These are phyloP conservation scores for Anthoscopus minutus DNA, from an alignment of 2,113 vertebrate genomes.

Conservation along the genomic window DNA sequence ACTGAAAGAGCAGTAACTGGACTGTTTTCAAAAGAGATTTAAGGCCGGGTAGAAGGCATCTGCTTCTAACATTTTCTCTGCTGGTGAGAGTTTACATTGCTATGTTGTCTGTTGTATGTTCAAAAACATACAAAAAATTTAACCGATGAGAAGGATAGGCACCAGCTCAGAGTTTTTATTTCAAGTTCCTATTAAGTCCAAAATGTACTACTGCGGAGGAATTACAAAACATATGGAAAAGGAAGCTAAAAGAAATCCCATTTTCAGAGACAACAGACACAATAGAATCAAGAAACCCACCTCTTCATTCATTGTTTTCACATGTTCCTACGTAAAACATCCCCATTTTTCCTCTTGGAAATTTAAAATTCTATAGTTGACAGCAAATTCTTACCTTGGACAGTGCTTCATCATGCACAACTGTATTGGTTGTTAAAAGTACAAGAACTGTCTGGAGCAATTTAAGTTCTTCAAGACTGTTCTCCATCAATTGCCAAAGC, in stretches of 20 bases:
- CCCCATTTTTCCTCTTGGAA: background rate
- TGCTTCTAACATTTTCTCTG: background rate
- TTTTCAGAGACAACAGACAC: background rate
- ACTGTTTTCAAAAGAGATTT: background rate
- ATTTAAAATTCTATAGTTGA: background rate
- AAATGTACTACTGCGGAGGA: background rate
- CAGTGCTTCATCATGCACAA: conserved; percentile 93
- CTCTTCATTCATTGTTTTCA: background rate
- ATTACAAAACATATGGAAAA: background rate
- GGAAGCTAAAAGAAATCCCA: background rate
- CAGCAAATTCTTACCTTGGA: conserved; percentile 85
- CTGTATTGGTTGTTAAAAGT: conserved; percentile 94
- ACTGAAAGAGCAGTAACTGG: background rate
- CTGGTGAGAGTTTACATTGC: background rate
- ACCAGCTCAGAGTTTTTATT: background rate
- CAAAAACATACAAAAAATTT: background rate
- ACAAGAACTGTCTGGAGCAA: conserved; percentile 97
- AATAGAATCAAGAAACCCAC: background rate
- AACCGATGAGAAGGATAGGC: background rate
- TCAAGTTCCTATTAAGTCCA: background rate
- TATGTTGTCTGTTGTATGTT: background rate
- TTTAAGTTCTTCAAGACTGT: conserved; percentile 95
- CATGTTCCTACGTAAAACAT: background rate
- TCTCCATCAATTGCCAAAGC: conserved; percentile 99
- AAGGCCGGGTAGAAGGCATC: background rate